Conservation (phyloP, 2,113 vertebrate species). For the Salvelinus alpinus region DNA sequence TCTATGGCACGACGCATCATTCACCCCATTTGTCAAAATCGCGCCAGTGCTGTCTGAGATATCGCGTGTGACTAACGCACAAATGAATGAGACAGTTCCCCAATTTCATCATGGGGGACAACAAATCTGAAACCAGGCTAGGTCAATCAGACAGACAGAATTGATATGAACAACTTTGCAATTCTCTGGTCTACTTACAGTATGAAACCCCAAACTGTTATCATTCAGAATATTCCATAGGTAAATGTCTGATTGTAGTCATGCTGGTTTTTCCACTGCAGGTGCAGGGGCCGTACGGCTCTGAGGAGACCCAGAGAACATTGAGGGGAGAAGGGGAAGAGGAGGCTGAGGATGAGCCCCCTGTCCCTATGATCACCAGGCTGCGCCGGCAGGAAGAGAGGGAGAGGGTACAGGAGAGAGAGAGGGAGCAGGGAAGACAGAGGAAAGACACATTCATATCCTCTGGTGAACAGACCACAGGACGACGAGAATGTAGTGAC, state of each 20-base stretch:
- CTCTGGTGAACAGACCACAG: conserved; percentile 66
- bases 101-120: too few relatives aligned
- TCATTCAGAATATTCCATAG: neutral
- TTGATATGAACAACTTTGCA: too few relatives aligned
- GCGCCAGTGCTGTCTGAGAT: too few relatives aligned
- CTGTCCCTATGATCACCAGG: conserved; percentile 86
- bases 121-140: too few relatives aligned
- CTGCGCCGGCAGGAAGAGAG: conserved; percentile 81
- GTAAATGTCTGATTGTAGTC: neutral
- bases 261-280: conserved; percentile 48
- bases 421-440: conserved; percentile 75
- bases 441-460: conserved; percentile 73
- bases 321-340: conserved; percentile 31
- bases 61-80: too few relatives aligned
- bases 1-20: too few relatives aligned
- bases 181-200: neutral
- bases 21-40: too few relatives aligned
- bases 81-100: too few relatives aligned
- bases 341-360: conserved; percentile 74
- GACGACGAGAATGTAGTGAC: conserved; percentile 56
- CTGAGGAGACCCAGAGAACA: conserved; percentile 72
- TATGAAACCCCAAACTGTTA: neutral
- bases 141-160: too few relatives aligned
- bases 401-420: conserved; percentile 75
- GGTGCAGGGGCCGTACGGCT: conserved; percentile 79